phyloP scores from a whole-genome alignment of 2,888 invertebrate species.

The Argynnis bischoffii region DNA sequence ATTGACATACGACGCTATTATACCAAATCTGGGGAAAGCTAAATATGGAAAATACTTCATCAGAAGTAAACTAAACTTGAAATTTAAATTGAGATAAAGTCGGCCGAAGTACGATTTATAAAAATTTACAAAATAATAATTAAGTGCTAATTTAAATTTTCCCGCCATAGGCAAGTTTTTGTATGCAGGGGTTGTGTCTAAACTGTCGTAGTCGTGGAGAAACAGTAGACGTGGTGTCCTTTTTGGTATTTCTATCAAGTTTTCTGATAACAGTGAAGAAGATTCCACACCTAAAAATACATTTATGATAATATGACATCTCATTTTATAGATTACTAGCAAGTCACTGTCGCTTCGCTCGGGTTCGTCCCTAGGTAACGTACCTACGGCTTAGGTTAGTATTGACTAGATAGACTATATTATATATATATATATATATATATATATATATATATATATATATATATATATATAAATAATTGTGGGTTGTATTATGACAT shows the following conservation, averaged over 20 bases:
- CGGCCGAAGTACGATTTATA: slow-evolving; percentile 79
- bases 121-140: slow-evolving; percentile 47
- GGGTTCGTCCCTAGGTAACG: too few species aligned
- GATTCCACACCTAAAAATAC: slow-evolving; percentile 59
- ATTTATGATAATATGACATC: not conserved
- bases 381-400: too few species aligned
- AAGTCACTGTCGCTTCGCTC: too few species aligned
- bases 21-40: slow-evolving; percentile 85
- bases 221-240: slow-evolving; percentile 57
- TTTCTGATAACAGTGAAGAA: slow-evolving; percentile 49
- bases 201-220: slow-evolving; percentile 64
- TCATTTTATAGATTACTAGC: not conserved
- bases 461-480: too few species aligned
- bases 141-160: slow-evolving; percentile 56
- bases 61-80: slow-evolving; percentile 82
- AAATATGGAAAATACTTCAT: slow-evolving; percentile 87
- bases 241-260: slow-evolving; percentile 57
- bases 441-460: too few species aligned
- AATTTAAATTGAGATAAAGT: slow-evolving; percentile 83
- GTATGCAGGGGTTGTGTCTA: slow-evolving; percentile 71
- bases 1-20: slow-evolving; percentile 82
- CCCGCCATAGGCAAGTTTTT: slow-evolving; percentile 57
- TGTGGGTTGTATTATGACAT: too few species aligned
- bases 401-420: too few species aligned
- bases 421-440: too few species aligned